A percentile compares a stretch with the other conserved stretches of the same genome.
Evolutionary conservation across 2,113 vertebrate genomes (phyloP).

Genomic region (Crotalus viridis): DNA sequence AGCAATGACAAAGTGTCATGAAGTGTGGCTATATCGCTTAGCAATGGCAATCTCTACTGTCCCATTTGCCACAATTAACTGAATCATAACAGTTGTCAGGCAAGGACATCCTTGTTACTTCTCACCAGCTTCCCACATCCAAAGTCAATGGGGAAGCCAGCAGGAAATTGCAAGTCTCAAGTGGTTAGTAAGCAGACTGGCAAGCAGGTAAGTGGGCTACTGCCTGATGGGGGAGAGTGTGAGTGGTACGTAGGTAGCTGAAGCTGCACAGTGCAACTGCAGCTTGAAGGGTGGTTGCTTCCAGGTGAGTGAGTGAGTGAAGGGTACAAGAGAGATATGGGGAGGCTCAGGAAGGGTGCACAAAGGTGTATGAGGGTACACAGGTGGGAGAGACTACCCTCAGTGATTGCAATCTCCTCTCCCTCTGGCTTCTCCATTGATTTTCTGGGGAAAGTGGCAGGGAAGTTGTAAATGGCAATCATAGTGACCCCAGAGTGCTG

Average conservation of each 20-base stretch:
- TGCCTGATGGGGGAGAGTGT: neutral
- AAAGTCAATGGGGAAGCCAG: neutral
- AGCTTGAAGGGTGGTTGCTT: neutral
- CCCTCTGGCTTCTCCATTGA: neutral
- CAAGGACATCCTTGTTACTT: neutral
- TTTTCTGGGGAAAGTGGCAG: neutral
- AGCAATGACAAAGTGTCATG: neutral
- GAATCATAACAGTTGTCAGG: neutral
- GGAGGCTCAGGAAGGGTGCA: neutral
- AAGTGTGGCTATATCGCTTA: neutral
- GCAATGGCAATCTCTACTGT: neutral
- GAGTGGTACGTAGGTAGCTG: neutral
- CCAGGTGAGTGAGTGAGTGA: neutral
- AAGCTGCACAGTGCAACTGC: too few species aligned
- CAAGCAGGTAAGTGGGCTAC: neutral
- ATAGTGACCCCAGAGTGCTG: neutral
- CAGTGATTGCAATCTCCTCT: neutral
- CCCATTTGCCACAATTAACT: neutral
- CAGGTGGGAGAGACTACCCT: neutral
- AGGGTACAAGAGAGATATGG: neutral
- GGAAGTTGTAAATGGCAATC: neutral
- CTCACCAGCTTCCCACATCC: neutral
- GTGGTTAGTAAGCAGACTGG: neutral
- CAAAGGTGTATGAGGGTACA: neutral
- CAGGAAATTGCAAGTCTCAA: neutral